Evolutionary conservation across 2,113 vertebrate species (phyloP).

Genomic region (Saccopteryx bilineata): DNA sequence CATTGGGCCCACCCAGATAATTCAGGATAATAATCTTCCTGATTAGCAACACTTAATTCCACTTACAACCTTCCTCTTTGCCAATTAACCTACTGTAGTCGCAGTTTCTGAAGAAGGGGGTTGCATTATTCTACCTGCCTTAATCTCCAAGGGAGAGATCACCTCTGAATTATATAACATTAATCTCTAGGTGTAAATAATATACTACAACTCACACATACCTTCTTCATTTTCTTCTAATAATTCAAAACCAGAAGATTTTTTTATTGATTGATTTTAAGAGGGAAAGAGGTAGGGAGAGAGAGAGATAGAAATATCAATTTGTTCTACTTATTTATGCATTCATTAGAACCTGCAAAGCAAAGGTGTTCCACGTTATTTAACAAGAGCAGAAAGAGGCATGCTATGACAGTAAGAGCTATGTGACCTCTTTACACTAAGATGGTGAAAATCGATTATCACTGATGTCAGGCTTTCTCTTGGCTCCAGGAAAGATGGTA

Average conservation of each 20-base stretch:
- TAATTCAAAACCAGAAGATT: neutral
- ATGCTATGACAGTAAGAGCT: neutral
- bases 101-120: neutral
- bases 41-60: neutral
- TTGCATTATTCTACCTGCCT: neutral
- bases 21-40: neutral
- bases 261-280: neutral
- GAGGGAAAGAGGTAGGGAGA: no score
- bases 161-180: neutral
- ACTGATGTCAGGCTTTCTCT: neutral
- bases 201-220: neutral
- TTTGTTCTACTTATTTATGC: no score
- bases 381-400: neutral
- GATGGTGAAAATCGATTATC: neutral
- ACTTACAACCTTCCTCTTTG: neutral
- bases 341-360: neutral
- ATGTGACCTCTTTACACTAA: neutral
- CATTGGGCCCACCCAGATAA: neutral
- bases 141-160: slow-evolving; percentile 1
- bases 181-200: neutral
- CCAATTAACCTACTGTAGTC: neutral
- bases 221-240: neutral
- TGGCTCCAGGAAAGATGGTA: neutral
- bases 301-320: no score
- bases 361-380: neutral